Percentiles rank a stretch among this genome's conserved stretches.
phyloP scores from a whole-genome alignment of 2,888 invertebrate genomes.

The Trichacis sp. region DNA sequence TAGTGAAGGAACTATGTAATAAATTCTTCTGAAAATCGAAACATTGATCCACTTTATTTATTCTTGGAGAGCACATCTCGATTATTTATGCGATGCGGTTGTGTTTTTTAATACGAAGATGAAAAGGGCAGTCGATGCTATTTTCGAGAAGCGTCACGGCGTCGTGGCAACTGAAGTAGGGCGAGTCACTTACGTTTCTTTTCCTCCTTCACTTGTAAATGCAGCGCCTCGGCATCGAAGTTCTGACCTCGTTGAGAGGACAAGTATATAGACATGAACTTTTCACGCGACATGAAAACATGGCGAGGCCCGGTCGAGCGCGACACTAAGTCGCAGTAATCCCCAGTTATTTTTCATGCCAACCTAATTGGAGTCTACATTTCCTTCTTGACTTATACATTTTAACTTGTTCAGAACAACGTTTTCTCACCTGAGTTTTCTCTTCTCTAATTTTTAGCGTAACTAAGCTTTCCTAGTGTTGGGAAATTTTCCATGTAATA shows the following conservation, averaged over 20 bases:
- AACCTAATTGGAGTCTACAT: background rate
- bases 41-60: no score
- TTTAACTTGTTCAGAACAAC: background rate
- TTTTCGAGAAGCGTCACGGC: background rate
- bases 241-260: constrained; percentile 20
- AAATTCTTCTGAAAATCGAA: no score
- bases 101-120: background rate
- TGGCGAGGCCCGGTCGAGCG: constrained; percentile 7
- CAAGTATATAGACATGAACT: constrained; percentile 30
- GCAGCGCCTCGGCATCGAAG: background rate
- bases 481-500: background rate
- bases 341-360: constrained; percentile 4
- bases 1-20: no score
- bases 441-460: background rate
- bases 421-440: no score
- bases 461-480: background rate
- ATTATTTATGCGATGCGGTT: no score
- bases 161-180: constrained; percentile 3
- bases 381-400: background rate
- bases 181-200: constrained; percentile 13
- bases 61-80: no score
- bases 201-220: constrained; percentile 11
- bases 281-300: constrained; percentile 24
- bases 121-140: constrained; percentile 3
- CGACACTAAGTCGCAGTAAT: background rate